These are phyloP conservation scores for Tychaedon coryphoeus DNA, from an alignment of 2,113 vertebrate genomes.

Conservation along the genomic window DNA sequence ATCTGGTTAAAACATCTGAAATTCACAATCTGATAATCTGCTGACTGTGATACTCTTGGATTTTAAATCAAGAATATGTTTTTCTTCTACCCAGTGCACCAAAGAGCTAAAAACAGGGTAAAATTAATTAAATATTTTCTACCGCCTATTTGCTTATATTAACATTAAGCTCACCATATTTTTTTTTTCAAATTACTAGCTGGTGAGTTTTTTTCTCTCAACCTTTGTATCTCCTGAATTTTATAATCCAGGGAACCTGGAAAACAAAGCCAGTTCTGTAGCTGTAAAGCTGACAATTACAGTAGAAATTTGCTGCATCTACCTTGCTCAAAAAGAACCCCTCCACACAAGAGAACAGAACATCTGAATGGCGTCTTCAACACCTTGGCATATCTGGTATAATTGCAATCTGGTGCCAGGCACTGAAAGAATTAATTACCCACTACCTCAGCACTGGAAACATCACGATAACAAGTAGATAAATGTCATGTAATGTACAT, in stretches of 20 bases:
- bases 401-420: neutral
- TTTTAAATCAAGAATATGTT: neutral
- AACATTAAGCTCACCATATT: neutral
- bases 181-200: neutral
- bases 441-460: neutral
- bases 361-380: conserved; percentile 14
- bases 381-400: neutral
- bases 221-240: neutral
- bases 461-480: conserved; percentile 39
- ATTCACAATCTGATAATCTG: neutral
- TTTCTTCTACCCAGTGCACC: neutral
- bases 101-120: neutral
- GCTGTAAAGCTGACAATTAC: neutral
- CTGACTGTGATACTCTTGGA: neutral
- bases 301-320: neutral
- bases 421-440: conserved; percentile 47
- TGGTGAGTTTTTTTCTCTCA: neutral
- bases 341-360: neutral
- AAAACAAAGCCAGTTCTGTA: neutral
- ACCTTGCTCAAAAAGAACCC: neutral
- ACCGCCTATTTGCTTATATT: neutral
- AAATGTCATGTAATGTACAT: conserved; percentile 30
- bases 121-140: neutral
- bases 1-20: neutral
- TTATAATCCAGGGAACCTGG: neutral